Evolutionary conservation across 2,797 vertebrate species (phyloP), one percentile per base, ranked within the genome.

Genomic region (Cetoscarus ocellatus): DNA sequence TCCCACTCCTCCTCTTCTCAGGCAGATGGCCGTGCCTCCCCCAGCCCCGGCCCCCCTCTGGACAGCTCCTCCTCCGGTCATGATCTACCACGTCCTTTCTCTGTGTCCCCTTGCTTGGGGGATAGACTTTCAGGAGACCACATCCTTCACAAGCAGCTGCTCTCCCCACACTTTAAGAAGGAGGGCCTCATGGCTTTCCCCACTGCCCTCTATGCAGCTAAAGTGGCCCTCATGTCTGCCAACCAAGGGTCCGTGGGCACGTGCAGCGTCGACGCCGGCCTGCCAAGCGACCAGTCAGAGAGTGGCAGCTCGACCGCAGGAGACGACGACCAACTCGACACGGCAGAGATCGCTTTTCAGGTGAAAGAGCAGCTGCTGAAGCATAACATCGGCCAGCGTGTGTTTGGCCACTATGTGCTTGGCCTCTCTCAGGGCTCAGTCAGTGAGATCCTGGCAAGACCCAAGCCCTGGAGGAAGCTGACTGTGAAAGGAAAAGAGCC

Each of bases 401-500:
- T 99, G 62, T 99, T 99, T 0, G 98, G 98, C 44, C 98, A 99
- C 87, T 99, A 99, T 0, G 98, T 99, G 67, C 94, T 99, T 86
- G 98, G 98, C 61, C 95, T 99, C 63, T 99, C 98, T 0, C 98
- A 99, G 91, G 98, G 98, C 82, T 99, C 98, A 0, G 98, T 99
- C 92, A 99, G 98, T 0, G 98, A 99, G 94, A 99, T 99, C 82
- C 92, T 99, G 91, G 98, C 98, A 0, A 92, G 98, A 66, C 98
- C 98, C 89, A 99, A 99, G 88, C 98, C 98, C 75, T 99, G 98
- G 98, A 96, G 97, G 91, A 99, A 99, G 93, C 95, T 99, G 86
- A 99, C 98, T 0, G 97, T 99, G 76, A 99, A 99, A 90, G 98
- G 98, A 67, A 99, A 99, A 89, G 98, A 99, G 77, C 98, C 98